Percentiles rank a stretch among this genome's conserved stretches.
Conservation (phyloP, 92 coral and sea anemone species). For the Pocillopora grandis region DNA sequence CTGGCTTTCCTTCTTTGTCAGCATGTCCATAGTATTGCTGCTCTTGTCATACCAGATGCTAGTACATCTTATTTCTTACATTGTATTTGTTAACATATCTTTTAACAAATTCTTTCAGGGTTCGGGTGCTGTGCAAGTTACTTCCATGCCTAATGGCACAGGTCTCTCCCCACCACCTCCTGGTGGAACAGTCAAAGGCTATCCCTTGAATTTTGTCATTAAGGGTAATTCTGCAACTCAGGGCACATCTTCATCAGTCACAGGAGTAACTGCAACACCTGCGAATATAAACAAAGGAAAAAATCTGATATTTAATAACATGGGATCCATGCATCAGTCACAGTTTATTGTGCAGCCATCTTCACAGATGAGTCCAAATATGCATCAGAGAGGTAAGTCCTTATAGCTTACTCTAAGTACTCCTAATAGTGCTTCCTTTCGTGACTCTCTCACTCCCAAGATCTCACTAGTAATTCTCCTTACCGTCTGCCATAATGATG, state of each 20-base stretch:
- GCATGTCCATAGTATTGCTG: too few relatives aligned
- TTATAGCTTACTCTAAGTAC: not conserved
- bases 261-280: slow-evolving; percentile 57
- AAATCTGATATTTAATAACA: slow-evolving; percentile 87
- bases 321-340: slow-evolving; percentile 74
- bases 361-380: slow-evolving; percentile 60
- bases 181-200: slow-evolving; percentile 71
- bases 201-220: slow-evolving; percentile 87
- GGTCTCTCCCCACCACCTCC: slow-evolving; percentile 92
- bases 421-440: too few relatives aligned
- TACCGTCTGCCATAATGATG: too few relatives aligned
- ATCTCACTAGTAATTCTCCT: too few relatives aligned
- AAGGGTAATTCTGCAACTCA: slow-evolving; percentile 65
- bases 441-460: too few relatives aligned
- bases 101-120: slow-evolving; percentile 23
- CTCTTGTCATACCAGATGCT: too few relatives aligned
- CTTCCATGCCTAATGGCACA: slow-evolving; percentile 89
- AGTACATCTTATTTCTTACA: too few relatives aligned
- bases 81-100: not conserved
- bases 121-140: slow-evolving; percentile 66
- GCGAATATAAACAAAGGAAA: slow-evolving; percentile 67
- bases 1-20: too few relatives aligned
- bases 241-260: slow-evolving; percentile 45
- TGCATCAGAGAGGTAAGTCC: slow-evolving; percentile 72
- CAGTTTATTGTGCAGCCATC: slow-evolving; percentile 75